Base-by-base conservation (phyloP, 2,888 invertebrate genomes). In the Cataglyphis albicans region DNA sequence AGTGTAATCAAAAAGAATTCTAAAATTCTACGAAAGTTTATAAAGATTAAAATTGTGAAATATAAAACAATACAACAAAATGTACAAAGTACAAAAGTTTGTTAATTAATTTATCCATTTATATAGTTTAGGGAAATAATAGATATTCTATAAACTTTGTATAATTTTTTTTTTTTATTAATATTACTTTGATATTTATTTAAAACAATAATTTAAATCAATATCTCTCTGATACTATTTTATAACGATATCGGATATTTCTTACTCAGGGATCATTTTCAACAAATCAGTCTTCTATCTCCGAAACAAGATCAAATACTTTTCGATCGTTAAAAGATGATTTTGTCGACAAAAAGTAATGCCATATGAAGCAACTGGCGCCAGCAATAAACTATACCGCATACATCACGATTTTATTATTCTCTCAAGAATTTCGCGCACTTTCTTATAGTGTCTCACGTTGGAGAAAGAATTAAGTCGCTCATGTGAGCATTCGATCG, bases 341-440 rank as follows among this genome's bases (percentile, higher is more conserved):
- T 44, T 41, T 32, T 21, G 44, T 18, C 59, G 9, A 44, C 18
- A 48, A 72, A 73, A 73, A 72, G 59, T 73, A 72, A 80, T 59
- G 41, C 35, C 73, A 6, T 21, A 21, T 25, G 59, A 32, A 35
- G 67, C 78, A 80, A 73, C 73, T 80, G 78, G 41, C 73, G 73
- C 74, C 59, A 41, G 73, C 74, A 80, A 80, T 80, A 80, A 80
- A 78, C 32, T 21, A 21, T 0, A 59, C 21, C 73, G 78, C 78
- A 80, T 80, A 80, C 44, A 21, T 78, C 57, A n/a, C 75, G 67
- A 55, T 68, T 76, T 68, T 55, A 59, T 35, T 80, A 44, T 80
- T 78, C 35, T 44, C 25, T 72, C 59, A n/a, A 52, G 73, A 10
- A 73, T 80, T 73, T 70, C 59, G 68, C 78, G 41, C 18, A 18